Evolutionary conservation across 2,113 vertebrate genomes (phyloP).

Genomic region (Gymnocephalus cernua): DNA sequence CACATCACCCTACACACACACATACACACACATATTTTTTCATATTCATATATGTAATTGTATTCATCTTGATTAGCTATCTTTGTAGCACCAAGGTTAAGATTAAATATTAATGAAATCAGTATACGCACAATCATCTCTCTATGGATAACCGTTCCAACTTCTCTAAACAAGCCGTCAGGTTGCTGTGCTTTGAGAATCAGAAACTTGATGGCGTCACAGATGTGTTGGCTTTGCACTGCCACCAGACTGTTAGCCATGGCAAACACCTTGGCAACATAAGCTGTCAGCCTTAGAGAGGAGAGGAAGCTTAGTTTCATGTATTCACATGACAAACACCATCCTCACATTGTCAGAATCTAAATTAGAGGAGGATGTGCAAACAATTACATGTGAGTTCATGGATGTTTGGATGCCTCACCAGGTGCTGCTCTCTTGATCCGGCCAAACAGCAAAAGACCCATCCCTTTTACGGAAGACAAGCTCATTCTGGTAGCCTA

Average conservation of each 20-base stretch:
- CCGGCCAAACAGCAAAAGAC: background rate
- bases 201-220: slow-evolving; percentile 76
- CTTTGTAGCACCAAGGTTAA: background rate
- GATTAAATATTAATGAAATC: background rate
- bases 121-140: slow-evolving; percentile 85
- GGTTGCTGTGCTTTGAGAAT: slow-evolving; percentile 80
- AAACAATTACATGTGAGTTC: background rate
- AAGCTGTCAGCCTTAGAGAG: slow-evolving; percentile 87
- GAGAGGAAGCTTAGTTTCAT: background rate
- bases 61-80: background rate
- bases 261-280: slow-evolving; percentile 91
- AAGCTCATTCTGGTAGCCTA: slow-evolving; percentile 10
- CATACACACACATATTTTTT: background rate
- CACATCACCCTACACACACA: too few species aligned
- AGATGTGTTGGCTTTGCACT: slow-evolving; percentile 82
- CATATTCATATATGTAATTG: background rate
- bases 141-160: slow-evolving; percentile 61
- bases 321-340: background rate
- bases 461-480: slow-evolving; percentile 13
- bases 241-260: slow-evolving; percentile 80
- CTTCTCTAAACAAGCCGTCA: slow-evolving; percentile 87
- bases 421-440: slow-evolving; percentile 18
- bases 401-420: background rate
- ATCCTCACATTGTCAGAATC: too few species aligned
- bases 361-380: background rate